Base-by-base conservation (phyloP, 1,140 invertebrate genomes). In the Vollenhovia emeryi region DNA sequence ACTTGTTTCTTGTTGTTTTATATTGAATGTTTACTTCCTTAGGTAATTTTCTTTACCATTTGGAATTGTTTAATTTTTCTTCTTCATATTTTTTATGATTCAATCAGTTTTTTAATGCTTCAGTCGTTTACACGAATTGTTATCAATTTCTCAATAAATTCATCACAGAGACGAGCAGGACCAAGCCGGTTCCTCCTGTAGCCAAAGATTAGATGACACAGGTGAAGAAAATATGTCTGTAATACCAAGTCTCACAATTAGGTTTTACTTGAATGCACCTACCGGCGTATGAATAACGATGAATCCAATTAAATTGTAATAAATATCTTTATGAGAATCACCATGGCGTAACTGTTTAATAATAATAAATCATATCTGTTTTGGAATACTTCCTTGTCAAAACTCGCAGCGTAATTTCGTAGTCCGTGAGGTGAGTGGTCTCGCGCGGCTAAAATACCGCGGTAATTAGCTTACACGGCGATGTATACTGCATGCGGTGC, bases 381-480 rank as follows among this genome's bases (percentile, higher is more conserved):
- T 68, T 27, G 33, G 30, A 79, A 27, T 79, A 52, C 52, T 52
- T 79, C 45, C 45, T 40, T 79, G 21, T 79, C 45, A 30, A 79
- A 36, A 76, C 24, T 50, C 45, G 40, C 27, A 59, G 0, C 52
- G 73, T 33, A 76, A 55, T 69, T 79, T 69, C 45, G 45, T 43
- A 79, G 33, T 68, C 62, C 15, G 33, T 55, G 55, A 62, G 76
- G 21, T 57, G 21, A 68, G 30, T 27, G 59, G 64, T 71, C 18
- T 71, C 66, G 24, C 64, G 7, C 78, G 33, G 64, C 48, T 80
- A 71, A 80, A 80, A 80, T 71, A 80, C 24, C 24, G 50, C 78
- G 33, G 36, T 80, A 80, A 80, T 69, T 80, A 80, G 50, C 50
- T 69, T 71, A 80, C 78, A 55, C 11, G 36, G 21, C 21, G 24